Base-by-base conservation (phyloP, 2,888 invertebrate genomes). In the Papilio gigon region DNA sequence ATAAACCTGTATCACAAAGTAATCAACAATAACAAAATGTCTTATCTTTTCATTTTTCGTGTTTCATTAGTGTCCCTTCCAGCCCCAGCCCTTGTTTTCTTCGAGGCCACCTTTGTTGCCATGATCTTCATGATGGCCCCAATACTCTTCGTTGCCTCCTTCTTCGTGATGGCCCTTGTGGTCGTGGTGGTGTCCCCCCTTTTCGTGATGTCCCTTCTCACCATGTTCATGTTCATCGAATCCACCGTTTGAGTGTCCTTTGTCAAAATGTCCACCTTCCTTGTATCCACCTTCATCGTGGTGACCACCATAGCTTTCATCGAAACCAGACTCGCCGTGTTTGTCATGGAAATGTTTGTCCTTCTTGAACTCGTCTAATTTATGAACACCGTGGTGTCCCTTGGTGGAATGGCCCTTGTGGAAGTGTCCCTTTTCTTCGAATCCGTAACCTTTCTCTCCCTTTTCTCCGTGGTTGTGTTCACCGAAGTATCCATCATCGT, bases 261-360 rank as follows among this genome's bases (percentile, higher is more conserved):
- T 96, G 86, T 97, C 95, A 87, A 95, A 94, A 82, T 95, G 94
- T 17, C 95, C 95, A 62, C 96, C 97, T 86, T 96, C 95, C 85
- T 96, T 94, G 87, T 94, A 94, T 47, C 95, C 95, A 73, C 95
- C 95, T 80, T 95, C 95, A 77, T 96, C 94, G 79, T 96, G 95
- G 84, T 94, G 94, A 50, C 94, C 95, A 63, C 96, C 96, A 79
- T 97, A 95, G 72, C 95, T 95, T 81, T 95, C 95, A 84, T 96
- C 96, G 75, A 95, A 95, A 1, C 95, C 96, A 67, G 94, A 94
- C 75, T 96, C 96, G 74, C 97, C 96, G 78, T 96, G 95, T 82
- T 97, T 96, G 77, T 97, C 97, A 83, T 95, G 96, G 94, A 96
- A 97, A 83, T 97, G 96, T 78, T 97, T 96, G 78, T 97, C 95